These are phyloP conservation scores for Laticauda laticaudata DNA, from an alignment of 2,113 vertebrate genomes.

Conservation along the genomic window DNA sequence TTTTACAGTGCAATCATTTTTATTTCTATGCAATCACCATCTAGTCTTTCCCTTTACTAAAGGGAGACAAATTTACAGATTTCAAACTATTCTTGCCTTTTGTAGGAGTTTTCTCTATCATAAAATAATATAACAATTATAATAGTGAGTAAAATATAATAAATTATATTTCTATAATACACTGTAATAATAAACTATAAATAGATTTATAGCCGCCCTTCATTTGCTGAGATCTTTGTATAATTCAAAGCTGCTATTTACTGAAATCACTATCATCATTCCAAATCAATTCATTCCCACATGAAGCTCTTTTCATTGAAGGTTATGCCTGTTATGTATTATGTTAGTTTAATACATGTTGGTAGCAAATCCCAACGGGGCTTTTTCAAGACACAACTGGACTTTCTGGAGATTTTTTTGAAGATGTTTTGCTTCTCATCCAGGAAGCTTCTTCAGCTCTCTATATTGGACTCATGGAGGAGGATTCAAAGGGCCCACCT, in stretches of 20 bases:
- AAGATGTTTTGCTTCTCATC: no score
- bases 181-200: not conserved
- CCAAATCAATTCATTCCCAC: not conserved
- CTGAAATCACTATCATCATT: not conserved
- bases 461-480: no score
- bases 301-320: not conserved
- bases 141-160: not conserved
- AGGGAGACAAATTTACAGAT: constrained; percentile 14
- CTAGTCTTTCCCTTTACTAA: not conserved
- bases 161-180: not conserved
- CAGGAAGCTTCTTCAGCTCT: no score
- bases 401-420: no score
- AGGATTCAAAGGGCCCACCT: no score
- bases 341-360: not conserved
- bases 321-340: not conserved
- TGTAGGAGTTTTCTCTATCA: not conserved
- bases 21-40: not conserved
- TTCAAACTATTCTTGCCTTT: not conserved
- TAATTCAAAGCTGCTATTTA: not conserved
- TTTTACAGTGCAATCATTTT: constrained; percentile 14
- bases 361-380: not conserved
- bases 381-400: no score
- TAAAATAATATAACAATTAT: constrained; percentile 16
- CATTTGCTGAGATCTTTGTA: constrained; percentile 12
- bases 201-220: constrained; percentile 8